These are phyloP conservation scores for Nothobranchius furzeri DNA, from an alignment of 2,113 vertebrate genomes.

Conservation along the genomic window DNA sequence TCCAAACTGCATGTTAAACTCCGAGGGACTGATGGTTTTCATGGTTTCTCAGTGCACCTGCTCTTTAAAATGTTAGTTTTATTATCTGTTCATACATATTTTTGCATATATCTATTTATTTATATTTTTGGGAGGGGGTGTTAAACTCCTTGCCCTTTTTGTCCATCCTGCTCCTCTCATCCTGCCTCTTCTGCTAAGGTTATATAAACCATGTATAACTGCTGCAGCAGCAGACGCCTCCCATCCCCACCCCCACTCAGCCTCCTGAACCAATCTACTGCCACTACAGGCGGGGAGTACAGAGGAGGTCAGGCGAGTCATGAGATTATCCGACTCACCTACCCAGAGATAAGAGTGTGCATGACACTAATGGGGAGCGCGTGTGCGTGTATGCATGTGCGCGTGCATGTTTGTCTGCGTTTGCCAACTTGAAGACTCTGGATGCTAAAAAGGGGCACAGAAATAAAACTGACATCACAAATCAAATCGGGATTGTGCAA, in stretches of 20 bases:
- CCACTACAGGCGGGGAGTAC: constrained; percentile 49
- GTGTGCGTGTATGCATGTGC: neutral
- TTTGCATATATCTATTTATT: too few relatives aligned
- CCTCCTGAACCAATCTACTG: constrained; percentile 57
- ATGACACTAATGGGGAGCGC: constrained; percentile 27
- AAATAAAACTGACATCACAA: constrained; percentile 60
- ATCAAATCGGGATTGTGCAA: constrained; percentile 60
- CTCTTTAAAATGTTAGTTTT: too few relatives aligned
- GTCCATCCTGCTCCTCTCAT: constrained; percentile 10
- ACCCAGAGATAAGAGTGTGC: constrained; percentile 54
- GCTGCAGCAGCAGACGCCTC: constrained; percentile 35
- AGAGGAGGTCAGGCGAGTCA: constrained; percentile 73
- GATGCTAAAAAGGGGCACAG: constrained; percentile 38
- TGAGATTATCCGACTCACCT: constrained; percentile 77
- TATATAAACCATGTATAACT: constrained; percentile 68
- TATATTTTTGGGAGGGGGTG: too few relatives aligned
- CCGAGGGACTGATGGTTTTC: too few relatives aligned
- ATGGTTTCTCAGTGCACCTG: too few relatives aligned
- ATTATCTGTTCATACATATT: too few relatives aligned
- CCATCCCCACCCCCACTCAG: neutral
- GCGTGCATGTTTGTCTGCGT: constrained; percentile 2
- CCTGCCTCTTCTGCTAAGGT: constrained; percentile 52
- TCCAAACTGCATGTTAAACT: too few relatives aligned
- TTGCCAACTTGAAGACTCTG: constrained; percentile 36
- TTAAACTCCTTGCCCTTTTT: constrained; percentile 13